phyloP scores from a whole-genome alignment of 2,113 vertebrate genomes.

The Cynocephalus volans region DNA sequence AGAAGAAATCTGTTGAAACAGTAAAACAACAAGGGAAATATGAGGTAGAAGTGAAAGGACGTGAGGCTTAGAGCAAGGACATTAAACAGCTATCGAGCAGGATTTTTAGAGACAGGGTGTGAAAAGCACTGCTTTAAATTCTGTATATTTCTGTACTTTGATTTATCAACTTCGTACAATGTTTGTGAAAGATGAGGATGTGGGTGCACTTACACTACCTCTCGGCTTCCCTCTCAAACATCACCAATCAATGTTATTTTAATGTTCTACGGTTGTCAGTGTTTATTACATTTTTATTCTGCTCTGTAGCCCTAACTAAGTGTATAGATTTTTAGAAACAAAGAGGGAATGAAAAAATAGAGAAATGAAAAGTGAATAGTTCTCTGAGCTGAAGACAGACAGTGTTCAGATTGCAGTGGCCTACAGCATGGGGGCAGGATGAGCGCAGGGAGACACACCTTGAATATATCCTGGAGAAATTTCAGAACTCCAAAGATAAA shows the following conservation, averaged over 20 bases:
- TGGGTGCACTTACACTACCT: neutral
- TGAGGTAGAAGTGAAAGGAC: neutral
- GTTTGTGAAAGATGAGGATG: neutral
- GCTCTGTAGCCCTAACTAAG: neutral
- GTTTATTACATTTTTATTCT: neutral
- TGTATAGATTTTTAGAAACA: neutral
- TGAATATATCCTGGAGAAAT: neutral
- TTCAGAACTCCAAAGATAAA: neutral
- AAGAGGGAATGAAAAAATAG: neutral
- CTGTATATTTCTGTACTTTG: neutral
- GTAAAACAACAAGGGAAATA: neutral
- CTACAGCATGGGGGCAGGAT: neutral
- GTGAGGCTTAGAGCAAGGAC: neutral
- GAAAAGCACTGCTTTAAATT: neutral
- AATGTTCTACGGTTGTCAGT: neutral
- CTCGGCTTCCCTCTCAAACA: neutral
- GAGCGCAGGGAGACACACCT: neutral
- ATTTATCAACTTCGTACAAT: neutral
- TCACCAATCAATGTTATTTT: neutral
- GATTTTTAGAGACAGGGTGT: neutral
- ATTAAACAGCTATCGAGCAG: neutral
- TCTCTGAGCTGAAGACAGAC: neutral
- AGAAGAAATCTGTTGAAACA: neutral
- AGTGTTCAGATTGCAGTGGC: neutral
- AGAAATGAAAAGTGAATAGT: neutral